Evolutionary conservation across 23 tunicate genomes (phyloP).

Genomic region (Trididemnum miniatum): DNA sequence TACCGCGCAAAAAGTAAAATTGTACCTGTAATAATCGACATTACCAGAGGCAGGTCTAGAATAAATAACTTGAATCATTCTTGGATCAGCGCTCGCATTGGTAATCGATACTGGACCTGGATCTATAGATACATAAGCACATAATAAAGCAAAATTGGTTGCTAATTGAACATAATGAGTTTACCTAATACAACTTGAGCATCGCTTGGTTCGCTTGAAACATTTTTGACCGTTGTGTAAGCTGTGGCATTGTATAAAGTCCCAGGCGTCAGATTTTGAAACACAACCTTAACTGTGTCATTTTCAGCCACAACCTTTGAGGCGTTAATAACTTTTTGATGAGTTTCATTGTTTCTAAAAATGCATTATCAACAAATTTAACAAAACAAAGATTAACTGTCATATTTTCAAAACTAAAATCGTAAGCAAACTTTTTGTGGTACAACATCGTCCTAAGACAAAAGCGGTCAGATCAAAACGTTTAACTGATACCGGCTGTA

Average conservation of each 20-base stretch:
- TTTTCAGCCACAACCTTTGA: background rate
- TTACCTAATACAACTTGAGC: background rate
- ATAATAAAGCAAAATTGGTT: background rate
- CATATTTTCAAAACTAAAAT: too few relatives aligned
- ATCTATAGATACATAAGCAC: constrained; percentile 14
- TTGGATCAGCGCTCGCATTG: background rate
- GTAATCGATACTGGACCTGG: constrained; percentile 19
- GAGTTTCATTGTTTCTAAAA: background rate
- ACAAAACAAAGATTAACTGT: too few relatives aligned
- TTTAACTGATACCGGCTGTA: too few relatives aligned
- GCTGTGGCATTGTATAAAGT: constrained; percentile 29
- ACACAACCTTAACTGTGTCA: background rate
- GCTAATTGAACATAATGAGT: background rate
- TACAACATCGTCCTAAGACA: too few relatives aligned
- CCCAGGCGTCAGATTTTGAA: constrained; percentile 35
- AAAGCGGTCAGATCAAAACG: too few relatives aligned
- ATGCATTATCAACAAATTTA: too few relatives aligned
- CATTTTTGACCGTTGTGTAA: background rate
- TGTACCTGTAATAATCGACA: constrained; percentile 38
- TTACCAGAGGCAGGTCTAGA: constrained; percentile 18
- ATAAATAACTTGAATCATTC: constrained; percentile 12
- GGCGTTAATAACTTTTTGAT: background rate
- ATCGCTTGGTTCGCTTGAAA: background rate
- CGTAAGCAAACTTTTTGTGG: too few relatives aligned
- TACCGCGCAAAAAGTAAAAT: too few relatives aligned